A percentile compares a stretch with the other conserved stretches of the same genome.
phyloP scores from a whole-genome alignment of 2,797 vertebrate species.

The Gila robusta region DNA sequence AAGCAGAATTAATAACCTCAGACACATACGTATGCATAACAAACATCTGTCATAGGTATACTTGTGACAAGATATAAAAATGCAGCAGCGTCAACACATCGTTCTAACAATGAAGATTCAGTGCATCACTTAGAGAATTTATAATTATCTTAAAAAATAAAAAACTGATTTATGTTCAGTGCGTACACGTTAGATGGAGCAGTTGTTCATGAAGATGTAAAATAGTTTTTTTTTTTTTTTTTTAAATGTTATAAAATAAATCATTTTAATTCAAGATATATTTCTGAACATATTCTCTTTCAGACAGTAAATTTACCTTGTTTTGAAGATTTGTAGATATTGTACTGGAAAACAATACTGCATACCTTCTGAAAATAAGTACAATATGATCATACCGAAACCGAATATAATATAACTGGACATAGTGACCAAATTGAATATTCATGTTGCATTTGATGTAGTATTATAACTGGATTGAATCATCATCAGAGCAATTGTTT shows the following conservation, averaged over 20 bases:
- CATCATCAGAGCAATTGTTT: background rate
- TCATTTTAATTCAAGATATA: background rate
- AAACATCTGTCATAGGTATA: background rate
- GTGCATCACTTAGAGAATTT: background rate
- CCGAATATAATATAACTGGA: background rate
- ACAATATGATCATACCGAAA: background rate
- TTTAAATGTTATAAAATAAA: background rate
- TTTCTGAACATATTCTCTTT: background rate
- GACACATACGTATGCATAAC: background rate
- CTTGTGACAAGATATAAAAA: background rate
- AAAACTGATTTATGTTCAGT: background rate
- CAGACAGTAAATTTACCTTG: background rate
- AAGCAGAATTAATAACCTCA: background rate
- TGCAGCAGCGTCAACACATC: background rate
- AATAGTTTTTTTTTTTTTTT: background rate
- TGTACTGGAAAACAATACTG: background rate
- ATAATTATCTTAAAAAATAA: background rate
- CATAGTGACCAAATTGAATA: background rate
- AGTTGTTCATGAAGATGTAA: background rate
- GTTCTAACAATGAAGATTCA: background rate
- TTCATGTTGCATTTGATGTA: slow-evolving; percentile 2
- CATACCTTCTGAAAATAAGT: background rate
- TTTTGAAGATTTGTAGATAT: background rate
- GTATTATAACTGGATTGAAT: background rate
- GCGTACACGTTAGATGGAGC: background rate